phyloP scores from a whole-genome alignment of 2,797 vertebrate genomes.

The Hemitrygon akajei region DNA sequence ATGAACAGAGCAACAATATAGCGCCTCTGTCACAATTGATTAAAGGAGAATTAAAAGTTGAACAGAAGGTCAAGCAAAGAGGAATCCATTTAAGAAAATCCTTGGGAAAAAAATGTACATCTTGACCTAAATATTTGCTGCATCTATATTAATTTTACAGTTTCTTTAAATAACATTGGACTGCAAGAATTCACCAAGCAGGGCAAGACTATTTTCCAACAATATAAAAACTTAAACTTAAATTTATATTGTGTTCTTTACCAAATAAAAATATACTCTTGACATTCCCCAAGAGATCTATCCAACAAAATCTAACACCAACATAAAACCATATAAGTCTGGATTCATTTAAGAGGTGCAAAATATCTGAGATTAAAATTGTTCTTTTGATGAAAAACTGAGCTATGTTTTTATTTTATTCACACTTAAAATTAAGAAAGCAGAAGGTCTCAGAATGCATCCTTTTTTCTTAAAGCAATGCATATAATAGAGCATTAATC shows the following conservation, averaged over 20 bases:
- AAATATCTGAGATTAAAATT: not conserved
- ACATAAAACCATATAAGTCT: not conserved
- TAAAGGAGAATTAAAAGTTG: not conserved
- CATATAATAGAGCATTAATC: not conserved
- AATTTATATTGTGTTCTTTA: not conserved
- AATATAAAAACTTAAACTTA: not conserved
- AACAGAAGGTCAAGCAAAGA: not conserved
- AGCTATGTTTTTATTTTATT: not conserved
- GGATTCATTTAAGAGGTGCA: not conserved
- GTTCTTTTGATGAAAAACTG: not conserved
- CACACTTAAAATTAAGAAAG: not conserved
- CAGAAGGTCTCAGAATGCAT: not conserved
- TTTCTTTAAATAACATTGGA: not conserved
- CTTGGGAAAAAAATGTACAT: not conserved
- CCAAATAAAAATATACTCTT: too few relatives aligned
- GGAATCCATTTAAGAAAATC: not conserved
- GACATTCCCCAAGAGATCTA: too few relatives aligned
- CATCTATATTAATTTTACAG: not conserved
- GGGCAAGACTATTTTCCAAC: not conserved
- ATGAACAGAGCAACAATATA: not conserved
- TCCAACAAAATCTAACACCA: not conserved
- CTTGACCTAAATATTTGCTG: not conserved
- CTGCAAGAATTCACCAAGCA: not conserved
- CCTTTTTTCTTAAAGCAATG: not conserved
- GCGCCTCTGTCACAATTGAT: not conserved